phyloP scores from a whole-genome alignment of 2,113 vertebrate genomes.

The Proteles cristata region DNA sequence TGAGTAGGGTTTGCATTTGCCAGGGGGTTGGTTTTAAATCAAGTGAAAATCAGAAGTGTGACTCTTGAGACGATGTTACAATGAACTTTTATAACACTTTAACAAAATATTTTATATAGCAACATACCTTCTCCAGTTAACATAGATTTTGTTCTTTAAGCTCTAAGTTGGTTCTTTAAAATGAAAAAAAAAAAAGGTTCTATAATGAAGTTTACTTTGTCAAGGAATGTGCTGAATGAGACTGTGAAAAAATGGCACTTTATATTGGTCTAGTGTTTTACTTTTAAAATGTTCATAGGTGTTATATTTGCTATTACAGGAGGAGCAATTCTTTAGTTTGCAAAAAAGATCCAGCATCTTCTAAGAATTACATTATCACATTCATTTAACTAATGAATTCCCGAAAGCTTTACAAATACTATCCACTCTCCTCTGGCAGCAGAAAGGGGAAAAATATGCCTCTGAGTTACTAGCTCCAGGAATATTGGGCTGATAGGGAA shows the following conservation, averaged over 20 bases:
- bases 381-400: neutral
- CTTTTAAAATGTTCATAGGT: slow-evolving; percentile 21
- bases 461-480: neutral
- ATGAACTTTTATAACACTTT: slow-evolving; percentile 2
- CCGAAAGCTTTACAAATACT: slow-evolving; percentile 2
- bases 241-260: slow-evolving; percentile 19
- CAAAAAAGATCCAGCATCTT: neutral
- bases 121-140: neutral
- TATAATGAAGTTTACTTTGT: slow-evolving; percentile 5
- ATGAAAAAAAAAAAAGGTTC: neutral
- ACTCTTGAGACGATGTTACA: neutral
- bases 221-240: neutral
- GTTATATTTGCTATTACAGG: neutral
- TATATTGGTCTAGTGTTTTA: slow-evolving; percentile 8
- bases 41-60: slow-evolving; percentile 30
- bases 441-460: neutral
- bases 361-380: slow-evolving; percentile 28
- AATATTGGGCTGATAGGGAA: neutral
- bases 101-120: neutral
- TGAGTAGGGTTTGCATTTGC: neutral
- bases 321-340: neutral
- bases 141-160: neutral
- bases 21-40: neutral
- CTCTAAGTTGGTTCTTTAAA: slow-evolving; percentile 14
- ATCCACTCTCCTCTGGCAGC: neutral